phyloP scores from a whole-genome alignment of 2,888 invertebrate species.

The Platynereis dumerilii region DNA sequence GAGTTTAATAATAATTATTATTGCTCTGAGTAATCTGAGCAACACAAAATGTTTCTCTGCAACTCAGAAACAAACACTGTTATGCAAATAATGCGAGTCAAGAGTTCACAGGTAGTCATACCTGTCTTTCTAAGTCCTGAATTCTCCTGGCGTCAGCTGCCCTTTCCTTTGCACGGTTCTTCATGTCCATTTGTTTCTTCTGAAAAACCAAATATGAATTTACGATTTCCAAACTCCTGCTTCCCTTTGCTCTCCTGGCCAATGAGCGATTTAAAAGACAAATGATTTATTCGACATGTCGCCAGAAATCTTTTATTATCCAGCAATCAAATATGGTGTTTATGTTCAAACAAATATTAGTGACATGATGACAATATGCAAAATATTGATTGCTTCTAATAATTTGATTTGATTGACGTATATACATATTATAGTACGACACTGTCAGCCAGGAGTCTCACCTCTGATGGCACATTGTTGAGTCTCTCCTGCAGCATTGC shows the following conservation, averaged over 20 bases:
- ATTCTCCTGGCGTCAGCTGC: constrained; percentile 56
- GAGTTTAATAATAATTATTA: no score
- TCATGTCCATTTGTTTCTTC: constrained; percentile 53
- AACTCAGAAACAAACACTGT: background rate
- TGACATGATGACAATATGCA: no score
- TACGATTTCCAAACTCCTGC: no score
- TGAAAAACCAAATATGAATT: constrained; percentile 30
- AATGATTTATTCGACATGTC: no score
- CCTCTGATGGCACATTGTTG: constrained; percentile 40
- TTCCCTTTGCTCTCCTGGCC: no score
- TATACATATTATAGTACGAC: no score
- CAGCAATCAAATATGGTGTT: background rate
- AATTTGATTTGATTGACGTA: no score
- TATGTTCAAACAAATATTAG: no score
- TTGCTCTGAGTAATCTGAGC: no score
- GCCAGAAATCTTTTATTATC: no score
- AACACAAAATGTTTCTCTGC: background rate
- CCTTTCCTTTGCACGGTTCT: constrained; percentile 50
- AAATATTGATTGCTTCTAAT: no score
- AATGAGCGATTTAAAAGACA: constrained; percentile 1
- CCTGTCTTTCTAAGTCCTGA: constrained; percentile 60
- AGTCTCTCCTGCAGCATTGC: constrained; percentile 49
- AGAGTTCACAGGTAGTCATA: constrained; percentile 25
- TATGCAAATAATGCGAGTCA: no score
- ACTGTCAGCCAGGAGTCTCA: constrained; percentile 11